Conservation (phyloP, 2,113 vertebrate genomes). For the Murina feae region DNA sequence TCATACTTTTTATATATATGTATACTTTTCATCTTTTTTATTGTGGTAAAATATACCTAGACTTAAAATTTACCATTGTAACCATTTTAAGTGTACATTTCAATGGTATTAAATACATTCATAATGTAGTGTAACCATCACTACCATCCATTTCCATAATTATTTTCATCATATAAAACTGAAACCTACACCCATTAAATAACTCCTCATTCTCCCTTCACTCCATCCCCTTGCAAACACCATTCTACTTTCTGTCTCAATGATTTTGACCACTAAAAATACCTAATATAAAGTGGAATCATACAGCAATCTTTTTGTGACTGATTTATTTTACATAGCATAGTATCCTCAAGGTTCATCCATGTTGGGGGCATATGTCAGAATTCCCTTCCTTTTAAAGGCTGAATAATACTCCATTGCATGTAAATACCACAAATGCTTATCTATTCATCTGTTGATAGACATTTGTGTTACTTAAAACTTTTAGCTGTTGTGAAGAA, state of each 20-base stretch:
- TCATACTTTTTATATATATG: neutral
- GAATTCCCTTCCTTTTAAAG: neutral
- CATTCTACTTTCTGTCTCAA: neutral
- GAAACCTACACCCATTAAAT: neutral
- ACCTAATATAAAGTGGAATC: neutral
- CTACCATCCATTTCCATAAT: neutral
- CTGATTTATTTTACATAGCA: neutral
- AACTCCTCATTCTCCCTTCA: neutral
- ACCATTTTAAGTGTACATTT: neutral
- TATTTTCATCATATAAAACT: neutral
- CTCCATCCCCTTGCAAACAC: neutral
- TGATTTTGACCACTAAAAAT: neutral
- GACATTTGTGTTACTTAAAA: neutral
- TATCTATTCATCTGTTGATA: neutral
- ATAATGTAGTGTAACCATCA: neutral
- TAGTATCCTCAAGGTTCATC: neutral
- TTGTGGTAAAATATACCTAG: neutral
- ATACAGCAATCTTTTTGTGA: neutral
- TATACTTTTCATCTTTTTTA: neutral
- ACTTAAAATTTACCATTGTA: neutral
- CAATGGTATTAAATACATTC: neutral
- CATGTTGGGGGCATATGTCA: neutral
- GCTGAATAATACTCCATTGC: neutral
- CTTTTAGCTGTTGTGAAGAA: constrained; percentile 1
- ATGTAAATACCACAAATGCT: neutral